phyloP scores from a whole-genome alignment of 2,888 invertebrate genomes.

The Parnassius apollo region DNA sequence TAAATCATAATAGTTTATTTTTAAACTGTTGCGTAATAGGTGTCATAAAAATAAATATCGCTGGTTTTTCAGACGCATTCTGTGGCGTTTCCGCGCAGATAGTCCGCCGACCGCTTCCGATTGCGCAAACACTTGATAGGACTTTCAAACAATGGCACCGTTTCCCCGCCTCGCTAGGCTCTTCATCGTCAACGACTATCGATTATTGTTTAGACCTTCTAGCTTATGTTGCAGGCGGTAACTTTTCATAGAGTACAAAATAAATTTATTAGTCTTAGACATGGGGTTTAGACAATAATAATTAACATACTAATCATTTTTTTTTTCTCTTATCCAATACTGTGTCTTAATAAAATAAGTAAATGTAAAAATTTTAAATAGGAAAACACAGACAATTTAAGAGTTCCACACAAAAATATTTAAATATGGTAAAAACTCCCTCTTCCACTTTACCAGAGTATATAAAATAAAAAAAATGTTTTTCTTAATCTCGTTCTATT shows the following conservation, averaged over 20 bases:
- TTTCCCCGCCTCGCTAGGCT: constrained; percentile 16
- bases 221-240: constrained; percentile 2
- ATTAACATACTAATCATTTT: too few species aligned
- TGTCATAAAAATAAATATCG: neutral
- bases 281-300: too few species aligned
- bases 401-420: too few species aligned
- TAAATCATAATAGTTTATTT: neutral
- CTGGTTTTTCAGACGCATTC: constrained; percentile 12
- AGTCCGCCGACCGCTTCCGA: constrained; percentile 44
- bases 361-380: too few species aligned
- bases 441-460: too few species aligned
- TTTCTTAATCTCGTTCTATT: too few species aligned
- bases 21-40: constrained; percentile 1
- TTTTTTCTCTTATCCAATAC: too few species aligned
- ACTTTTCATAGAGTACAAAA: neutral
- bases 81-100: constrained; percentile 4
- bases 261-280: too few species aligned
- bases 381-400: too few species aligned
- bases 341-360: too few species aligned
- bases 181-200: constrained; percentile 18
- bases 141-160: constrained; percentile 26
- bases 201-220: constrained; percentile 19
- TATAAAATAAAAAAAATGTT: too few species aligned
- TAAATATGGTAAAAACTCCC: too few species aligned
- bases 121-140: constrained; percentile 39